Evolutionary conservation across 2,797 vertebrate genomes (phyloP), one percentile per base, ranked within the genome.

Genomic region (Neosilurus hyrtlii): DNA sequence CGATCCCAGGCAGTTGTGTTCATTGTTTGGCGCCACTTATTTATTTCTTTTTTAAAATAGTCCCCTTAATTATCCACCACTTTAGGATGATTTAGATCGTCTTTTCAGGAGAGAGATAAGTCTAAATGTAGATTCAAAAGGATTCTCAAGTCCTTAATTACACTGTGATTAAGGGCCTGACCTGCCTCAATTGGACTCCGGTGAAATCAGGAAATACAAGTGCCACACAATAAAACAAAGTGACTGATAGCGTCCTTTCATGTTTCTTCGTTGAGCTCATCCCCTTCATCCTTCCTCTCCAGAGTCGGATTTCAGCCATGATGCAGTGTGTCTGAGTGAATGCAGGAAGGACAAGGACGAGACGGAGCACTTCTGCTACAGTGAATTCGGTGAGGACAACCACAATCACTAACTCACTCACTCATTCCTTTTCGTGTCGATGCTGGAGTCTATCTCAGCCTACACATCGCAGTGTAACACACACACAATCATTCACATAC

Each of bases 261-360:
- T 49, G 59, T 49, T 22, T 22, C n/a, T 78, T 51, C 43, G 51
- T 62, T 63, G 37, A 78, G 61, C 22, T 74, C 24, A 63, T 35
- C 49, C 73, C n/a, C 26, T 24, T 52, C 37, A 4, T 63, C 70
- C 35, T 57, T 88, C 59, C 76, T n/a, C 82, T 26, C 20, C 89
- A 95, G 93, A 94, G 86, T 92, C 92, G 0, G 94, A 95, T 90
- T 93, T 94, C 85, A 89, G 90, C 6, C 92, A 94, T 2, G 94
- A 95, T 18, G 91, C 93, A 70, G 92, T 94, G 87, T 95, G 94
- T 84, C 85, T 94, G 89, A 94, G 91, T 12, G 94, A 95, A 84
- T 95, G 94, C 89, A 90, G 93, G 85, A 95, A 94, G 86, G 94
- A 95, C 86, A 94, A 92, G 84, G 93, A 95, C 3, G 94, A 95